phyloP scores from a whole-genome alignment of 2,113 vertebrate species.

The Speoplatyrhinus poulsoni region DNA sequence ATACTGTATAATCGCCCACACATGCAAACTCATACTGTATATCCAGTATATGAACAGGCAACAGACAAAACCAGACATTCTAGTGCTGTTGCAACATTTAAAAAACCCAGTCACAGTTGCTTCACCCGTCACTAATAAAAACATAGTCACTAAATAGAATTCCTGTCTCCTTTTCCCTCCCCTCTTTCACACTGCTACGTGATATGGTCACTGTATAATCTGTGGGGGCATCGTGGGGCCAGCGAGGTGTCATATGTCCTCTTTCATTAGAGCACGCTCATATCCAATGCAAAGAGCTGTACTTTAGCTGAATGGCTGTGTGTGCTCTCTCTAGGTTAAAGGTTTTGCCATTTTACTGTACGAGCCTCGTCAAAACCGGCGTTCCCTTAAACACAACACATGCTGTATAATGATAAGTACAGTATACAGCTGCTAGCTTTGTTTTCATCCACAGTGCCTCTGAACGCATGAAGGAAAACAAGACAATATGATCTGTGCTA shows the following conservation, averaged over 20 bases:
- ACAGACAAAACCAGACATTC: constrained; percentile 48
- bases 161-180: constrained; percentile 25
- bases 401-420: not conserved
- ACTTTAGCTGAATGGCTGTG: constrained; percentile 5
- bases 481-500: not conserved
- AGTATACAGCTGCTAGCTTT: not conserved
- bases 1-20: not conserved
- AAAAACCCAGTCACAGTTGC: constrained; percentile 39
- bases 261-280: constrained; percentile 21
- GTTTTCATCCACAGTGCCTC: not conserved
- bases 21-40: constrained; percentile 10
- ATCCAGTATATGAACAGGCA: constrained; percentile 1
- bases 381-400: not conserved
- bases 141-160: constrained; percentile 20
- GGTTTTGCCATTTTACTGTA: not conserved
- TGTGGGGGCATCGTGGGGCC: constrained; percentile 10
- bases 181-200: constrained; percentile 17
- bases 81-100: constrained; percentile 46
- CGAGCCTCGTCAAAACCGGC: not conserved
- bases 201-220: constrained; percentile 40
- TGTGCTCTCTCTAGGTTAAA: not conserved
- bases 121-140: constrained; percentile 5
- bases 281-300: constrained; percentile 15
- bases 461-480: not conserved
- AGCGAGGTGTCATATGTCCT: constrained; percentile 18